Conservation (phyloP, 2,888 invertebrate species). For the Dyspetes luteomarginatus region DNA sequence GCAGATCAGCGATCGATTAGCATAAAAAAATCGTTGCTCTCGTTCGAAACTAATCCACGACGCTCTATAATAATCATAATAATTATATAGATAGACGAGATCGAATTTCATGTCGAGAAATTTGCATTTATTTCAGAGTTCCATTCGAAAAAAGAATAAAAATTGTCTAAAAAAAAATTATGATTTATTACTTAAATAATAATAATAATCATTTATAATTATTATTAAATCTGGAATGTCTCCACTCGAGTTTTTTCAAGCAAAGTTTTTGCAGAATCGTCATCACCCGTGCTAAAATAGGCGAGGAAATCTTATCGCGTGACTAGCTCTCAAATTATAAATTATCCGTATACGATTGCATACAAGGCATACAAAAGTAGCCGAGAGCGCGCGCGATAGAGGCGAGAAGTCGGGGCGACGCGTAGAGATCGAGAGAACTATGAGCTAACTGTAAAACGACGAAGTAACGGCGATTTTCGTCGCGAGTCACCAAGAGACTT, state of each 20-base stretch:
- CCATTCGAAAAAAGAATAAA: too few relatives aligned
- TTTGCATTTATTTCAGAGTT: too few relatives aligned
- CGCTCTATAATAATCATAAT: background rate
- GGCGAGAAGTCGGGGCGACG: conserved; percentile 35
- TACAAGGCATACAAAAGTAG: background rate
- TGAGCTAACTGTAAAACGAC: conserved; percentile 60
- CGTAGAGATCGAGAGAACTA: conserved; percentile 52
- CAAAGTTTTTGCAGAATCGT: too few relatives aligned
- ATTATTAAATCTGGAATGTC: too few relatives aligned
- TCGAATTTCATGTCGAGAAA: background rate
- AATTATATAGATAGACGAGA: background rate
- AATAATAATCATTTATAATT: too few relatives aligned
- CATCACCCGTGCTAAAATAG: background rate
- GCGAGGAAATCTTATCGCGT: conserved; percentile 27
- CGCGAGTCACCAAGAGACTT: conserved; percentile 50
- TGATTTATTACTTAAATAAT: too few relatives aligned
- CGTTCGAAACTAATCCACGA: conserved; percentile 18
- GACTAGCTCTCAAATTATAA: conserved; percentile 48
- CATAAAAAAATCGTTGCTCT: conserved; percentile 35
- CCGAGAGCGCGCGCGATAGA: background rate
- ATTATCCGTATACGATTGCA: conserved; percentile 39
- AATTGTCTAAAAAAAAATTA: too few relatives aligned
- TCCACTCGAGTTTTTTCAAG: too few relatives aligned
- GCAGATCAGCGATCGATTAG: background rate
- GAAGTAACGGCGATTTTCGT: conserved; percentile 60